Base-by-base conservation (phyloP, 30 jellyfish, hydroid and myxozoan species). In the Chironex yamaguchii region DNA sequence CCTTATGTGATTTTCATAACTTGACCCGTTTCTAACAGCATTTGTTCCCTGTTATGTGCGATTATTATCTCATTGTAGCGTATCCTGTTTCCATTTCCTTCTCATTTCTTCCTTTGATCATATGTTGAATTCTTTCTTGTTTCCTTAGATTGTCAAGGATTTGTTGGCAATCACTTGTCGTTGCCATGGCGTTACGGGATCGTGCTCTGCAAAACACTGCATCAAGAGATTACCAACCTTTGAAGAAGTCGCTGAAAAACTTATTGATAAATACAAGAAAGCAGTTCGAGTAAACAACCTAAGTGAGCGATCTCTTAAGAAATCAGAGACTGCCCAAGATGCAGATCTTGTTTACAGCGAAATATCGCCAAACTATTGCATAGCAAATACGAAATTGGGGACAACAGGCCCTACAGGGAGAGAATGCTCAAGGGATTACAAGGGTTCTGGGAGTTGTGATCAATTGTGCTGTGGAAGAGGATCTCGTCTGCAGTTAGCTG, bases 141-240 rank as follows among this genome's bases (percentile, higher is more conserved):
- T 67, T 14, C 17, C 21, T 26, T 84, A 94, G 99, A 87, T 65
- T 25, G 88, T 94, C 2, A 70, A 87, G 20, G 90, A 79, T 36
- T 62, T 84, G 34, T 84, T 80, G 65, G 89, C 89, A 2, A 88
- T 94, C 49, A 62, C 85, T 29, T 94, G 99, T 58, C 86, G 92
- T 1, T 94, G 99, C 66, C 96, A 89, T 58, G 99, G 99, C 0
- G 96, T 95, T 1, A 94, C 99, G 0, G 99, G 96, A 27, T 92
- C 96, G 0, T 94, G 99, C 72, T 83, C 81, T 32, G 51, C 79
- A 22, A 94, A 94, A 72, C 96, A 78, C 62, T 94, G 99, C 82
- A 75, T 89, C 90, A 82, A 95, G 62, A 68, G 96, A 30, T 73
- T 94, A 11, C 89, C 91, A 54, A 84, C 86, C 22, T 84, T 86